A percentile compares a stretch with the other conserved stretches of the same genome.
Evolutionary conservation across 2,797 vertebrate genomes (phyloP).

Genomic region (Sparus aurata): DNA sequence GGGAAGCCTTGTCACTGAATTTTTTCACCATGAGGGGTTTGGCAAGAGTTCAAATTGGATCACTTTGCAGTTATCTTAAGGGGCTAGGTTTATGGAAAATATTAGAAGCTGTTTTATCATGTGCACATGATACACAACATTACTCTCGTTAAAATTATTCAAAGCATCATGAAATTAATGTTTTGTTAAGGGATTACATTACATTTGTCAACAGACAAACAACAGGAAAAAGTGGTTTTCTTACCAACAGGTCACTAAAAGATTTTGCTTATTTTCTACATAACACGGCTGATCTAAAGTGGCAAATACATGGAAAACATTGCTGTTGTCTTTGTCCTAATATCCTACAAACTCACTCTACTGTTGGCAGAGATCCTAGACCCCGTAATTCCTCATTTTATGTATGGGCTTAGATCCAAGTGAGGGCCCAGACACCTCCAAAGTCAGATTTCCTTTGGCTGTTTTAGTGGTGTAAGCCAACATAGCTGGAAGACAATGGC

Average conservation of each 20-base stretch:
- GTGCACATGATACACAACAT: not conserved
- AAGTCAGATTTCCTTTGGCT: not conserved
- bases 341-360: not conserved
- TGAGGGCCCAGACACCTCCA: not conserved
- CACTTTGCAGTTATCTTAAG: not conserved
- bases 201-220: not conserved
- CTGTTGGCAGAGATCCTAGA: not conserved
- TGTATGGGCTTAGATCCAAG: not conserved
- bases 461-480: not conserved
- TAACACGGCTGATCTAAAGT: not conserved
- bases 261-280: not conserved
- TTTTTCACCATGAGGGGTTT: constrained; percentile 12
- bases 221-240: not conserved
- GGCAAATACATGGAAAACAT: not conserved
- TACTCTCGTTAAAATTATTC: not conserved
- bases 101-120: not conserved
- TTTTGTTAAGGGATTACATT: not conserved
- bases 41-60: constrained; percentile 5
- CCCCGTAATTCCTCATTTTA: not conserved
- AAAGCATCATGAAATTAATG: constrained; percentile 4
- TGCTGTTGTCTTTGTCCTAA: not conserved
- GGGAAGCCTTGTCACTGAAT: not conserved
- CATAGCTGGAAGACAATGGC: constrained; percentile 4
- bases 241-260: not conserved
- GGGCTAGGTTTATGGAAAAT: not conserved